Percentiles rank a stretch among this genome's conserved stretches.
phyloP scores from a whole-genome alignment of 2,888 invertebrate species.

The Beris morrisii region DNA sequence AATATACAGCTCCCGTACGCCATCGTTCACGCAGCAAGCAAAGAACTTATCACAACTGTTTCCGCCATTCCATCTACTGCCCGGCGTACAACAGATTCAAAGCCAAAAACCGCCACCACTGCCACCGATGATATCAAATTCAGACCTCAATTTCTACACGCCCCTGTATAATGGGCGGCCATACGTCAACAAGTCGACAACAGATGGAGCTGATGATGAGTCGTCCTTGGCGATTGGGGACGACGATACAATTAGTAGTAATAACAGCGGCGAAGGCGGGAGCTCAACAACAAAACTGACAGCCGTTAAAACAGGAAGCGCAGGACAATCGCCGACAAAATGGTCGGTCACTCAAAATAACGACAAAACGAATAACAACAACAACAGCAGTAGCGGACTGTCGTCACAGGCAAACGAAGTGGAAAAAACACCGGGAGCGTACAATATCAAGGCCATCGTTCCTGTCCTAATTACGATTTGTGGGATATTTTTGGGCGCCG shows the following conservation, averaged over 20 bases:
- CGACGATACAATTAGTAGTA: constrained; percentile 17
- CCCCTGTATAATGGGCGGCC: constrained; percentile 19
- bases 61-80: constrained; percentile 52
- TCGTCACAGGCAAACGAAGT: not conserved
- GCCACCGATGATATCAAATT: constrained; percentile 8
- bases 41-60: constrained; percentile 51
- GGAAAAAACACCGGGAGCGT: constrained; percentile 47
- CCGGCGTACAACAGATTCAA: constrained; percentile 49
- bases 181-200: constrained; percentile 7
- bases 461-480: constrained; percentile 69
- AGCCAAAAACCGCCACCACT: not conserved
- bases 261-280: constrained; percentile 7
- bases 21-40: constrained; percentile 50
- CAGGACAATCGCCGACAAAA: constrained; percentile 19
- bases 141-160: constrained; percentile 19
- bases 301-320: constrained; percentile 44
- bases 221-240: constrained; percentile 26
- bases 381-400: not conserved
- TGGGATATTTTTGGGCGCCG: constrained; percentile 69
- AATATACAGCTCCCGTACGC: constrained; percentile 47
- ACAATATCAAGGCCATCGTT: constrained; percentile 68
- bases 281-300: constrained; percentile 48
- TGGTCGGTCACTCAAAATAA: constrained; percentile 27
- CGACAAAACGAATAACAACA: constrained; percentile 25
- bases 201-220: not conserved